Evolutionary conservation across 2,113 vertebrate species (phyloP).

Genomic region (Salvelinus alpinus): DNA sequence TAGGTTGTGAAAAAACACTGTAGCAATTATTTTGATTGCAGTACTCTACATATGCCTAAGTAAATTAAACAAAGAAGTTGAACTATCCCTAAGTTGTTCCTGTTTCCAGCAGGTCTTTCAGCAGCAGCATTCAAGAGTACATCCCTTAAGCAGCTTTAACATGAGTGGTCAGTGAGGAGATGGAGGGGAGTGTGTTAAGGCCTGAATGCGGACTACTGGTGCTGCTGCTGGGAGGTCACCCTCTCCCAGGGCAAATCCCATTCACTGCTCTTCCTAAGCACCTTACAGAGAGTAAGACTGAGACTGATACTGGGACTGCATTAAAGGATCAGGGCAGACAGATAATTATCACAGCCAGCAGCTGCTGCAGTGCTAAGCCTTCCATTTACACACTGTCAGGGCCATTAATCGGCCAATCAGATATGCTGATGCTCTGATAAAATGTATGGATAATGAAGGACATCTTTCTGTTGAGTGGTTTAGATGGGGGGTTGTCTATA

Average conservation of each 20-base stretch:
- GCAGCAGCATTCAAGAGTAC: background rate
- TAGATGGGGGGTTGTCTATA: too few relatives aligned
- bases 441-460: too few relatives aligned
- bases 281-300: slow-evolving; percentile 7
- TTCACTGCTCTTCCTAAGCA: slow-evolving; percentile 15
- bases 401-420: slow-evolving; percentile 28
- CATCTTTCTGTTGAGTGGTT: background rate
- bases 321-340: slow-evolving; percentile 11
- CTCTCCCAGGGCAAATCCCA: slow-evolving; percentile 3
- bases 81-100: background rate
- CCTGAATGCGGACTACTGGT: background rate
- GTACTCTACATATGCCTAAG: background rate
- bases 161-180: background rate
- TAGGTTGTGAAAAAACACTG: background rate
- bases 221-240: background rate
- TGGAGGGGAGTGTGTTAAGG: background rate
- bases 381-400: background rate
- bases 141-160: background rate
- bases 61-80: background rate
- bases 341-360: slow-evolving; percentile 10
- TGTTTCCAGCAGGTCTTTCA: background rate
- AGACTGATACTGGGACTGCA: background rate
- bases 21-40: background rate
- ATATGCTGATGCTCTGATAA: background rate
- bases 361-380: slow-evolving; percentile 16